Evolutionary conservation across 2,888 invertebrate species (phyloP).

Genomic region (Ophion ventricosus): DNA sequence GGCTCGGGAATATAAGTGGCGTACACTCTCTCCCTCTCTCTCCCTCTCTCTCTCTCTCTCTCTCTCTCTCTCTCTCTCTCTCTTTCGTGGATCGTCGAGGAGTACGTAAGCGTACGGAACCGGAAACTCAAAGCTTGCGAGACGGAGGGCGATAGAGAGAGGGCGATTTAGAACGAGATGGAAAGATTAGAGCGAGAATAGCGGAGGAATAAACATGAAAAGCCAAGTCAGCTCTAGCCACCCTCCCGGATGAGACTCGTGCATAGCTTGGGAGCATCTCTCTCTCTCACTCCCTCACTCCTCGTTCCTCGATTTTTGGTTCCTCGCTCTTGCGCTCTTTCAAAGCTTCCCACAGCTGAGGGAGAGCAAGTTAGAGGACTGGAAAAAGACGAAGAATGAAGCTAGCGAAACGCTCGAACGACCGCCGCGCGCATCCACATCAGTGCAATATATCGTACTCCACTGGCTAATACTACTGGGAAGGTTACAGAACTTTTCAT

Average conservation of each 20-base stretch:
- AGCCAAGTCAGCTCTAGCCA: conserved; percentile 69
- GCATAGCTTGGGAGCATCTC: conserved; percentile 28
- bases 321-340: background rate
- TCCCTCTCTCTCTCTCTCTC: background rate
- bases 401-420: conserved; percentile 64
- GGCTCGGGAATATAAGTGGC: conserved; percentile 58
- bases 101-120: conserved; percentile 15
- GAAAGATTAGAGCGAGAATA: conserved; percentile 40
- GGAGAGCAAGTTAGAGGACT: background rate
- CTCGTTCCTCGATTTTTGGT: conserved; percentile 25
- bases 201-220: conserved; percentile 69
- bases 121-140: conserved; percentile 17
- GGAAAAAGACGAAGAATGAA: conserved; percentile 32
- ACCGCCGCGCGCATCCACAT: conserved; percentile 64
- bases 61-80: background rate
- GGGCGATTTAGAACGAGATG: conserved; percentile 22
- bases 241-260: conserved; percentile 59
- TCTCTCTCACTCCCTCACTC: background rate
- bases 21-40: background rate
- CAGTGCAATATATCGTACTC: conserved; percentile 64
- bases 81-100: conserved; percentile 5
- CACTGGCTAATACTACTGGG: conserved; percentile 24
- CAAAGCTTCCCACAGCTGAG: background rate
- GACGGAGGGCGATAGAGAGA: background rate
- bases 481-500: background rate